phyloP scores from a whole-genome alignment of 2,797 vertebrate genomes.

The Clarias fuscus region DNA sequence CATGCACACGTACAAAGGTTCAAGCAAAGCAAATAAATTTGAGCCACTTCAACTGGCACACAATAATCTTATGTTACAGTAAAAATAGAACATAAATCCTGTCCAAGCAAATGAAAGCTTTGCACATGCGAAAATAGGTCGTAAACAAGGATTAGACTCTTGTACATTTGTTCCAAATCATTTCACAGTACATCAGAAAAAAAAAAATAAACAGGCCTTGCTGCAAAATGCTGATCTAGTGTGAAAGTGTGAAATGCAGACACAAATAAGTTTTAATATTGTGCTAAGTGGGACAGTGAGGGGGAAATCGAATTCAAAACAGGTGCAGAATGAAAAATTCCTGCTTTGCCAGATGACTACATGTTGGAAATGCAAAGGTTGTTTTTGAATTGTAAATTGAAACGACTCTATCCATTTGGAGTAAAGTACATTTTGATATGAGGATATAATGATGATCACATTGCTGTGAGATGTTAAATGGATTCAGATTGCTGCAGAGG shows the following conservation, averaged over 20 bases:
- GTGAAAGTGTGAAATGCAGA: neutral
- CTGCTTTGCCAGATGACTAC: neutral
- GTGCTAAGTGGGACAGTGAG: neutral
- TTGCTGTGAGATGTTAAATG: neutral
- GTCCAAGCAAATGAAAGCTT: neutral
- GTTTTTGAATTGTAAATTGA: constrained; percentile 8
- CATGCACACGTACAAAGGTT: neutral
- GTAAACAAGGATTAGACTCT: neutral
- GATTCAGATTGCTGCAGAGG: neutral
- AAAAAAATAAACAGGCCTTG: neutral
- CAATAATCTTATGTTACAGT: neutral
- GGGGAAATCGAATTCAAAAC: neutral
- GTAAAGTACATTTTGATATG: neutral
- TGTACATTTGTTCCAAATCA: neutral
- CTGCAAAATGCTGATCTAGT: constrained; percentile 1
- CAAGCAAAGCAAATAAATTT: neutral
- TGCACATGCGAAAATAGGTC: neutral
- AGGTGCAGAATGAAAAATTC: neutral
- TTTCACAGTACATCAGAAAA: neutral
- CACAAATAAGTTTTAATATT: neutral
- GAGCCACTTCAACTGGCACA: neutral
- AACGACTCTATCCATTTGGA: neutral
- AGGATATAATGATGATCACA: neutral
- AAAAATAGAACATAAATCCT: constrained; percentile 13
- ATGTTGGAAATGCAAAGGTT: neutral